Evolutionary conservation across 2,888 invertebrate genomes (phyloP).

Genomic region (Notodonta ziczac): DNA sequence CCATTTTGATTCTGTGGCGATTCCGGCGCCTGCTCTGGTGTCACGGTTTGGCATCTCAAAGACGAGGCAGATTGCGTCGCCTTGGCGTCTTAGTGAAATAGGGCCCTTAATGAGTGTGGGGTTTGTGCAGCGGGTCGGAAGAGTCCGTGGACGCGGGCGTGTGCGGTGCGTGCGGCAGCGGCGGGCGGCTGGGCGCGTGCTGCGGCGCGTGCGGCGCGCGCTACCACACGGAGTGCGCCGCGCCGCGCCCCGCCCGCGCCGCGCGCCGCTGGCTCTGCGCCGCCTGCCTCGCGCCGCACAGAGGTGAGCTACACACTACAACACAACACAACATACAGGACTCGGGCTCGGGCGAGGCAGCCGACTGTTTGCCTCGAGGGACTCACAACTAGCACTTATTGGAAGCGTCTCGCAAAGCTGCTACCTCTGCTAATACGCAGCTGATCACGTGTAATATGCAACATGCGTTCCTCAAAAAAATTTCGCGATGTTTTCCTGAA

Average conservation of each 20-base stretch:
- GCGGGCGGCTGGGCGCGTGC: slow-evolving; percentile 85
- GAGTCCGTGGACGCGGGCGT: slow-evolving; percentile 61
- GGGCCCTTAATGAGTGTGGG: neutral
- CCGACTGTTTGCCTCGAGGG: too few relatives aligned
- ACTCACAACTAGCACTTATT: too few relatives aligned
- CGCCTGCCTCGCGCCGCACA: slow-evolving; percentile 62
- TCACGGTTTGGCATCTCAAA: too few relatives aligned
- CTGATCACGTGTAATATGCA: too few relatives aligned
- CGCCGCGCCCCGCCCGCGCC: slow-evolving; percentile 80
- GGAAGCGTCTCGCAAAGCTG: too few relatives aligned
- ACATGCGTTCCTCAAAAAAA: too few relatives aligned
- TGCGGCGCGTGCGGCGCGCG: slow-evolving; percentile 86
- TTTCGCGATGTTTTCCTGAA: too few relatives aligned
- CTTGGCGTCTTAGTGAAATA: neutral
- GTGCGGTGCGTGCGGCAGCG: slow-evolving; percentile 87
- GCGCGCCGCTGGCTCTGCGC: slow-evolving; percentile 82
- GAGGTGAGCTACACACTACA: slow-evolving; percentile 30
- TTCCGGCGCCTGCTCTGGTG: too few relatives aligned
- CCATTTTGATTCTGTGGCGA: too few relatives aligned
- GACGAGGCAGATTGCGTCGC: too few relatives aligned
- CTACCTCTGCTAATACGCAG: too few relatives aligned
- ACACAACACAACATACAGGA: neutral
- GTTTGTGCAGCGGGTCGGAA: slow-evolving; percentile 26
- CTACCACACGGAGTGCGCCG: slow-evolving; percentile 90
- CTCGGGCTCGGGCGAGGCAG: too few relatives aligned